phyloP scores from a whole-genome alignment of 2,888 invertebrate genomes.

The Drosophila hamatofila region DNA sequence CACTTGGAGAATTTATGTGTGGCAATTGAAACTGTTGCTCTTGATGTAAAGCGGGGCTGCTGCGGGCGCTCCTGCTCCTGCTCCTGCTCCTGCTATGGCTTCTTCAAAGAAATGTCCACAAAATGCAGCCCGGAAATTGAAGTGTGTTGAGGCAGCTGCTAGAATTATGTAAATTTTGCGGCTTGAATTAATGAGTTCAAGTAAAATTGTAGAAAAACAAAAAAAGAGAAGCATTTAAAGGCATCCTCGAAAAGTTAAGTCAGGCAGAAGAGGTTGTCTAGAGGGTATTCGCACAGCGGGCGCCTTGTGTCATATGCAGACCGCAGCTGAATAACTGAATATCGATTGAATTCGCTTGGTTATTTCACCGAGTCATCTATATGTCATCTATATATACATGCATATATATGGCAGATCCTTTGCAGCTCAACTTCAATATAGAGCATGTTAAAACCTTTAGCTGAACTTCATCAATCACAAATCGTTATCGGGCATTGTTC shows the following conservation, averaged over 20 bases:
- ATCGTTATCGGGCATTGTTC: conserved; percentile 8
- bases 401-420: background rate
- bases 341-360: conserved; percentile 19
- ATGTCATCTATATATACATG: background rate
- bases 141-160: conserved; percentile 29
- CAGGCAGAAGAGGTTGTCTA: conserved; percentile 3
- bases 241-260: conserved; percentile 2
- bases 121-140: conserved; percentile 42
- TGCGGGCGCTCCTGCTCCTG: background rate
- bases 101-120: conserved; percentile 72
- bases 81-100: background rate
- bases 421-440: background rate
- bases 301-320: conserved; percentile 21
- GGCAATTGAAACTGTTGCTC: conserved; percentile 36
- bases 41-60: conserved; percentile 40
- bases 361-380: background rate
- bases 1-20: conserved; percentile 52
- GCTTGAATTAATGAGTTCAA: conserved; percentile 59
- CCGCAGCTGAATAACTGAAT: conserved; percentile 10
- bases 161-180: conserved; percentile 68
- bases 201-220: background rate
- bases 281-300: conserved; percentile 32
- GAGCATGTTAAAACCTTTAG: background rate
- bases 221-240: conserved; percentile 19
- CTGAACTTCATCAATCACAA: conserved; percentile 18